phyloP scores from a whole-genome alignment of 2,888 invertebrate genomes.

The Lithophane ornitopus region DNA sequence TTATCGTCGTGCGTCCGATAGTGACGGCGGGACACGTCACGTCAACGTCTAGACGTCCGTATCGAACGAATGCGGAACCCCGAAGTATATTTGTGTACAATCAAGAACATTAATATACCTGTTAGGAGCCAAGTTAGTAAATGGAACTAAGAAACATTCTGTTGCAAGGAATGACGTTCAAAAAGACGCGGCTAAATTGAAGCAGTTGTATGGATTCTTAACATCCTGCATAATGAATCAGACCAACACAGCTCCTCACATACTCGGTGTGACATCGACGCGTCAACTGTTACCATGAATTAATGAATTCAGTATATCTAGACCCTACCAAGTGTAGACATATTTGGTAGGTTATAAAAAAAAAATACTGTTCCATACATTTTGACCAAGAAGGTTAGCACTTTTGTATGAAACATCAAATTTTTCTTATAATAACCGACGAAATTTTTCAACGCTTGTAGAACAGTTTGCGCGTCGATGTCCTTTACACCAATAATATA shows the following conservation, averaged over 20 bases:
- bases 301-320: background rate
- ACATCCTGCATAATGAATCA: background rate
- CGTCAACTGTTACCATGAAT: background rate
- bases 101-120: conserved; percentile 43
- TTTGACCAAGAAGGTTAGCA: background rate
- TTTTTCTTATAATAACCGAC: background rate
- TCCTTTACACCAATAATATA: background rate
- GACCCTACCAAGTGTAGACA: background rate
- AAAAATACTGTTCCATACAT: background rate
- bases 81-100: conserved; percentile 51
- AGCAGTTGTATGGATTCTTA: background rate
- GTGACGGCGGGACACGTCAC: conserved; percentile 60
- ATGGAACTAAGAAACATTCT: conserved; percentile 1
- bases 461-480: background rate
- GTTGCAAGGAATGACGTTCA: background rate
- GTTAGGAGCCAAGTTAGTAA: conserved; percentile 19
- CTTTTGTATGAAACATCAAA: background rate
- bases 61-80: conserved; percentile 64
- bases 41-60: conserved; percentile 59
- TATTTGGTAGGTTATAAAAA: background rate
- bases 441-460: background rate
- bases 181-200: background rate
- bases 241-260: background rate
- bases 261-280: background rate
- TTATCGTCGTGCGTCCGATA: conserved; percentile 61